Base-by-base conservation (phyloP, 2,888 invertebrate genomes). In the Volucella inflata region DNA sequence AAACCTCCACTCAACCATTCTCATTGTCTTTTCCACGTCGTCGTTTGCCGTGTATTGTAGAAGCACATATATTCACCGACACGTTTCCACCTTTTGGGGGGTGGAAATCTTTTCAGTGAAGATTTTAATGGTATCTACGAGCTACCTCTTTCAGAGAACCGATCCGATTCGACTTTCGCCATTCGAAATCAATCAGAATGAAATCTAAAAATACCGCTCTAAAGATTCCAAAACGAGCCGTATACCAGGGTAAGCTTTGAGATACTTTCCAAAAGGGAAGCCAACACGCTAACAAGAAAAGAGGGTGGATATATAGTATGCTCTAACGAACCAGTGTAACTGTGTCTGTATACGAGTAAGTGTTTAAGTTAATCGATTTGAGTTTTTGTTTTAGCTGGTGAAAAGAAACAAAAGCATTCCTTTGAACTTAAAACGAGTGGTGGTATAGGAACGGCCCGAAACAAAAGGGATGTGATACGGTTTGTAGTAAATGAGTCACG, bases 341-440 rank as follows among this genome's bases (percentile, higher is more conserved):
- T n/a, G 40, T 30, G 10, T 6, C n/a, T 16, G 42, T 12, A 51
- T 16, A 53, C 30, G 8, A 62, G 40, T 6, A 30, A 30, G 30
- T 30, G 30, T 12, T 62, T 70, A 44, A 40, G 48, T 77, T 70
- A 70, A 70, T 77, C 70, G 70, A 70, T 53, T 55, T 16, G 9
- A 62, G 16, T 40, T 17, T 17, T 42, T 71, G 2, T 30, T 60
- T 2, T 50, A 11, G 55, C 10, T 17, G 14, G 8, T 30, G 12
- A 48, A 40, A 10, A 12, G 12, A 40, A 21, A 60, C 17, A 30
- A 36, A 60, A 53, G 11, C 53, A 40, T 71, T 14, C 40, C 40
- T 71, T 71, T 78, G 64, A 71, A 78, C 70, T 59, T 50, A 36
- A 62, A 74, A 42, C 30, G 60, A 53, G 36, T 14, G 59, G 14